Evolutionary conservation across 2,888 invertebrate species (phyloP).

Genomic region (Tinea pellionella): DNA sequence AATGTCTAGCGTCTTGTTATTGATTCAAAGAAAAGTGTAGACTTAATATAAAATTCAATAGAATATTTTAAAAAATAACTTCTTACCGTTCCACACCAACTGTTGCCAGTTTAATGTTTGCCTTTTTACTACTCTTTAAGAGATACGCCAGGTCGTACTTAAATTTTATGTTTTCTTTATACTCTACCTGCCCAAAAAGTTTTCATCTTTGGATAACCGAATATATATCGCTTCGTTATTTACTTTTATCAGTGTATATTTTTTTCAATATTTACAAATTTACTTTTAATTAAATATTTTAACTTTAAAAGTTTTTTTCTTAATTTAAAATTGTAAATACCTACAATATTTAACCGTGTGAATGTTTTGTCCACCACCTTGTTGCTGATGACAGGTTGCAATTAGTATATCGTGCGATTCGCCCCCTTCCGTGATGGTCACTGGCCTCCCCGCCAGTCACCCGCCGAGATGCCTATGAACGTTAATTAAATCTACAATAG

Average conservation of each 20-base stretch:
- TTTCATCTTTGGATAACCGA: background rate
- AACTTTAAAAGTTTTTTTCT: no score
- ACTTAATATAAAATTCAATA: background rate
- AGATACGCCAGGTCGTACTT: constrained; percentile 23
- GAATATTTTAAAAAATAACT: background rate
- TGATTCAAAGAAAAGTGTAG: no score
- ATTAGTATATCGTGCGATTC: constrained; percentile 27
- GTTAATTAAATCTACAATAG: constrained; percentile 49
- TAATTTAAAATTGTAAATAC: background rate
- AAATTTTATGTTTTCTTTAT: constrained; percentile 8
- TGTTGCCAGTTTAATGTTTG: constrained; percentile 28
- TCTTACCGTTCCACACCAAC: background rate
- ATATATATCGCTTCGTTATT: background rate
- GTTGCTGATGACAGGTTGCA: constrained; percentile 41
- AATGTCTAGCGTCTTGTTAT: no score
- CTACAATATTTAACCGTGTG: background rate
- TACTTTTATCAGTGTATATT: background rate
- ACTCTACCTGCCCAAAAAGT: background rate
- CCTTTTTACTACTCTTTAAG: constrained; percentile 61
- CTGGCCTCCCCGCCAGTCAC: background rate
- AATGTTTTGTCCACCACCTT: background rate
- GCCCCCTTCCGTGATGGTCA: background rate
- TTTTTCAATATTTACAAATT: no score
- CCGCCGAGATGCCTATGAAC: constrained; percentile 17
- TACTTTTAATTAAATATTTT: no score